Base-by-base conservation (phyloP, 1,140 invertebrate species). In the Zaprionus davidi region DNA sequence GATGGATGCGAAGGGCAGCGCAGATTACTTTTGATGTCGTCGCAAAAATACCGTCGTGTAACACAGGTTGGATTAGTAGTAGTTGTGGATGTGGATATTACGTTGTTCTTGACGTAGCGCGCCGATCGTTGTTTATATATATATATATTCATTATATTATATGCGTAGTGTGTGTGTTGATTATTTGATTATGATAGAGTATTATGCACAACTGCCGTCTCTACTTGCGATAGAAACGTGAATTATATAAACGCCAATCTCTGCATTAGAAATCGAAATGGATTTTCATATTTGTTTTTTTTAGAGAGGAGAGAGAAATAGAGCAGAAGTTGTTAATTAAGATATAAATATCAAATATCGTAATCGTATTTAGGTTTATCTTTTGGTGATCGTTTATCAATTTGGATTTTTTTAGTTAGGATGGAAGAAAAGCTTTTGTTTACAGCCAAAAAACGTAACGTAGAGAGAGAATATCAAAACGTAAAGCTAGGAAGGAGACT, bases 221-320 rank as follows among this genome's bases (percentile, higher is more conserved):
- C 77, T 86, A 92, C 79, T 91, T 91, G 69, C 91, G 91, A 82
- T 92, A 85, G 70, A 77, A 82, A 67, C 91, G 85, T 73, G 91
- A 88, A 73, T 92, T 92, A 79, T 92, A 92, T 64, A 92, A 74
- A 80, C 91, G 91, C 91, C 91, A 92, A 90, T 92, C 91, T 92
- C 91, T 92, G 82, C 79, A 79, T 86, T 51, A 20, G 11, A 58
- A 74, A 74, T 75, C 59, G 57, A 69, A 76, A 68, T 51, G 66
- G 28, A 58, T 64, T 20, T 13, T 34, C 6, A 34, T 64, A 34
- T 58, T 76, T 67, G 13, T 55, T 31, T 26, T 64, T 81, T 66
- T 44, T 84, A 78, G 69, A 81, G 76, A 82, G 68, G 81, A 81
- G 81, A 85, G 60, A 90, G 73, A 87, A 82, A 77, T 68, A 87